phyloP scores from a whole-genome alignment of 2,113 vertebrate species.

The Nerophis ophidion region DNA sequence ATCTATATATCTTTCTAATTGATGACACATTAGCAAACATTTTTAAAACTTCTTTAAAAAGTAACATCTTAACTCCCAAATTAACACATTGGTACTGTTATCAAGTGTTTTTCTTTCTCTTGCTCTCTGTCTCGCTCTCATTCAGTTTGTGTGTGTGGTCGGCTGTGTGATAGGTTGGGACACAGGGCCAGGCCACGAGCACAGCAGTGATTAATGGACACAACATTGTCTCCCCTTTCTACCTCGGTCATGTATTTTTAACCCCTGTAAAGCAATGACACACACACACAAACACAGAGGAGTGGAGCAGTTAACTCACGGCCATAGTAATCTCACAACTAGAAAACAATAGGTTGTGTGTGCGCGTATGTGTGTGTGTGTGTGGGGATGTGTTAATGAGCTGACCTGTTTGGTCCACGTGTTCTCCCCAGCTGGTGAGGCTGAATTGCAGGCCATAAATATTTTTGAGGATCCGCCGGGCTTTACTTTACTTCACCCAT shows the following conservation, averaged over 20 bases:
- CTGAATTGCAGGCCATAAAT: conserved; percentile 64
- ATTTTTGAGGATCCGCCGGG: conserved; percentile 54
- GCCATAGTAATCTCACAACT: conserved; percentile 24
- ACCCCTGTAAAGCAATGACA: conserved; percentile 42
- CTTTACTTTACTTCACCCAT: conserved; percentile 28
- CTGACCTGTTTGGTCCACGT: conserved; percentile 72
- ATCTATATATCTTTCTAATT: too few species aligned
- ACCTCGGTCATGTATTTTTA: conserved; percentile 56
- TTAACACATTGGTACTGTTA: too few species aligned
- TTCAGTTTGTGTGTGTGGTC: conserved; percentile 46
- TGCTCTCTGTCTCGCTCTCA: neutral
- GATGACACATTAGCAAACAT: too few species aligned
- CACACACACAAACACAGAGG: conserved; percentile 30
- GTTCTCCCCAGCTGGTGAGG: conserved; percentile 65
- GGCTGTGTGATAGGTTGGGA: conserved; percentile 40
- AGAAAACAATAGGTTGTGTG: conserved; percentile 31
- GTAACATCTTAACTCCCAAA: too few species aligned
- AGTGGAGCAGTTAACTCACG: conserved; percentile 14
- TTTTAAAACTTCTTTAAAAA: too few species aligned
- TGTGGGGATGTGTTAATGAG: conserved; percentile 64
- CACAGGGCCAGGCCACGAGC: conserved; percentile 49
- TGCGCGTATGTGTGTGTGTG: conserved; percentile 33
- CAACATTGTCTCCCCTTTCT: conserved; percentile 37
- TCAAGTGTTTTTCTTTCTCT: neutral
- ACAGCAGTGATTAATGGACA: conserved; percentile 59